Conservation (phyloP, 2,888 invertebrate species). For the Amphipoea oculea region DNA sequence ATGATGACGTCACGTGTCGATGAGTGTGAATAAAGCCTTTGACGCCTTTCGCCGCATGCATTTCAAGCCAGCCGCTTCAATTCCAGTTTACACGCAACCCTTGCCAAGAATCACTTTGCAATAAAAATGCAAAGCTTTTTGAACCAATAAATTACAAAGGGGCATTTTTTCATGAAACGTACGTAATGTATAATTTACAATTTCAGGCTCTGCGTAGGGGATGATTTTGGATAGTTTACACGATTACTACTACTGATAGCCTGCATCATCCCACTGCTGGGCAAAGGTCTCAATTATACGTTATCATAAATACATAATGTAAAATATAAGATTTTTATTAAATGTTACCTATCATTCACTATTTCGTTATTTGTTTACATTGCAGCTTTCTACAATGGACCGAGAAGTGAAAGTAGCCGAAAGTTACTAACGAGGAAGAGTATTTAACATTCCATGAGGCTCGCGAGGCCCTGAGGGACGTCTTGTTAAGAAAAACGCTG, state of each 20-base stretch:
- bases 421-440: slow-evolving; percentile 75
- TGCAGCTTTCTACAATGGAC: slow-evolving; percentile 14
- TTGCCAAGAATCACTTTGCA: slow-evolving; percentile 60
- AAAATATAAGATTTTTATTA: not conserved
- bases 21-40: slow-evolving; percentile 87
- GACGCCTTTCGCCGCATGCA: slow-evolving; percentile 85
- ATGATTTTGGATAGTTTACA: not conserved
- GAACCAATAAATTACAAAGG: slow-evolving; percentile 47
- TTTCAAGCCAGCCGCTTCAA: slow-evolving; percentile 83
- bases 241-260: not conserved
- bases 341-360: not conserved
- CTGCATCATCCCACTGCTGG: not conserved
- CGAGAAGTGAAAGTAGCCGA: slow-evolving; percentile 57
- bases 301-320: not conserved
- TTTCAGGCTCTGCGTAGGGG: not conserved
- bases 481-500: slow-evolving; percentile 80
- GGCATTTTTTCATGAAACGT: slow-evolving; percentile 43
- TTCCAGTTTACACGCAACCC: slow-evolving; percentile 79
- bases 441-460: slow-evolving; percentile 81
- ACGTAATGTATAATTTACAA: slow-evolving; percentile 21
- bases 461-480: slow-evolving; percentile 70
- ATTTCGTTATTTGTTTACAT: slow-evolving; percentile 33
- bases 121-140: slow-evolving; percentile 56
- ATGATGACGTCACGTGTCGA: slow-evolving; percentile 82
- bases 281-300: not conserved